Base-by-base conservation (phyloP, 1,140 invertebrate species). In the Psix sp. region DNA sequence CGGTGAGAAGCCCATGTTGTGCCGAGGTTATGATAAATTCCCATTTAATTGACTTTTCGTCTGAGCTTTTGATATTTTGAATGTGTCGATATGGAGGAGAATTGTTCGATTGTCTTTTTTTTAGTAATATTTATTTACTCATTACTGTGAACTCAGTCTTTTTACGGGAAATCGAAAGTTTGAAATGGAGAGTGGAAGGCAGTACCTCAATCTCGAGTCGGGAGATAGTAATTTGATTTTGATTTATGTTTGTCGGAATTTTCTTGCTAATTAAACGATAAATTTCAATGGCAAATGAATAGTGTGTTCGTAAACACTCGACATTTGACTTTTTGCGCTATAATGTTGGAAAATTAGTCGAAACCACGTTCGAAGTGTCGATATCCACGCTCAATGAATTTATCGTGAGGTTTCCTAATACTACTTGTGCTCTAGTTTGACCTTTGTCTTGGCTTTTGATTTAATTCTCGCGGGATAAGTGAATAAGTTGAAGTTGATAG, bases 221-320 rank as follows among this genome's bases (percentile, higher is more conserved):
- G 18, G 5, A 11, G 51, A 62, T 16, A 45, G 60, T 45, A 43
- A 65, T 54, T 65, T 33, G 31, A 54, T 51, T 49, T 51, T 52
- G 48, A 65, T 65, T 54, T 54, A 65, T 11, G 35, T 9, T n/a
- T 14, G 45, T 5, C 36, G 36, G 10, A 16, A 18, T 36, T 65
- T 54, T 54, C 24, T 46, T 13, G 20, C 21, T 13, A 21, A 46
- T 65, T 42, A 38, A 26, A 54, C 31, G 20, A 65, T 65, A 65
- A 52, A 65, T 65, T 65, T 54, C 21, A 21, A 24, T 15, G 36
- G 29, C 40, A 17, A n/a, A 45, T 7, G 45, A 15, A 42, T 29
- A 45, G 3, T 45, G 11, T n/a, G n/a, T n/a, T n/a, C n/a, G n/a
- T n/a, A n/a, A n/a, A n/a, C n/a, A n/a, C n/a, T n/a, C n/a, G n/a